Evolutionary conservation across 2,888 invertebrate species (phyloP).

Genomic region (Tridacna crocea): DNA sequence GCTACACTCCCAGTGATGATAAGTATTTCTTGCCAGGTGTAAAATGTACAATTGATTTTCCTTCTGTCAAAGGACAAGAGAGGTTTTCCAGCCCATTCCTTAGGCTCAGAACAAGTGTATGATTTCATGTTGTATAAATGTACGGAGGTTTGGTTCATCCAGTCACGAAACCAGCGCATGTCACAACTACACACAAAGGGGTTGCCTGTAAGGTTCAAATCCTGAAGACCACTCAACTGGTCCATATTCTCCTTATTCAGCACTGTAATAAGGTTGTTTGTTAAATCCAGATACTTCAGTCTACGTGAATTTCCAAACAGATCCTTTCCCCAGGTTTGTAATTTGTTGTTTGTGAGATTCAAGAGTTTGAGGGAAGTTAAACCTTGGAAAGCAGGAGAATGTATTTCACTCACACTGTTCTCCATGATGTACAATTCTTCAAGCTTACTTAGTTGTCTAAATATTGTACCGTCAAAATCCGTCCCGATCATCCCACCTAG

Average conservation of each 20-base stretch:
- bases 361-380: slow-evolving; percentile 88
- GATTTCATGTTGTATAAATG: slow-evolving; percentile 40
- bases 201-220: slow-evolving; percentile 90
- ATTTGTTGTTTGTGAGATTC: slow-evolving; percentile 89
- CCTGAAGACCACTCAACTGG: slow-evolving; percentile 89
- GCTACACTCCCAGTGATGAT: slow-evolving; percentile 40
- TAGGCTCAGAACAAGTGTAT: slow-evolving; percentile 69
- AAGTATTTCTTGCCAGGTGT: slow-evolving; percentile 58
- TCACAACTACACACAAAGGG: slow-evolving; percentile 95
- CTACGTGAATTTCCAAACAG: slow-evolving; percentile 56
- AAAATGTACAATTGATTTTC: slow-evolving; percentile 69
- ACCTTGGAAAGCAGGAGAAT: slow-evolving; percentile 85
- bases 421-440: slow-evolving; percentile 75
- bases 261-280: slow-evolving; percentile 79
- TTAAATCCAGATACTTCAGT: slow-evolving; percentile 72
- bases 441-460: slow-evolving; percentile 63
- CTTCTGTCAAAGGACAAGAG: slow-evolving; percentile 65
- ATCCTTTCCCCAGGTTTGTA: slow-evolving; percentile 64
- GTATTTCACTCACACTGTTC: slow-evolving; percentile 79
- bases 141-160: slow-evolving; percentile 92
- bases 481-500: slow-evolving; percentile 63
- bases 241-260: slow-evolving; percentile 79
- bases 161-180: slow-evolving; percentile 95
- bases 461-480: slow-evolving; percentile 61
- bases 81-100: slow-evolving; percentile 62